A percentile compares a stretch with the other conserved stretches of the same genome.
Conservation (phyloP, 2,113 vertebrate species). For the Jaculus jaculus region DNA sequence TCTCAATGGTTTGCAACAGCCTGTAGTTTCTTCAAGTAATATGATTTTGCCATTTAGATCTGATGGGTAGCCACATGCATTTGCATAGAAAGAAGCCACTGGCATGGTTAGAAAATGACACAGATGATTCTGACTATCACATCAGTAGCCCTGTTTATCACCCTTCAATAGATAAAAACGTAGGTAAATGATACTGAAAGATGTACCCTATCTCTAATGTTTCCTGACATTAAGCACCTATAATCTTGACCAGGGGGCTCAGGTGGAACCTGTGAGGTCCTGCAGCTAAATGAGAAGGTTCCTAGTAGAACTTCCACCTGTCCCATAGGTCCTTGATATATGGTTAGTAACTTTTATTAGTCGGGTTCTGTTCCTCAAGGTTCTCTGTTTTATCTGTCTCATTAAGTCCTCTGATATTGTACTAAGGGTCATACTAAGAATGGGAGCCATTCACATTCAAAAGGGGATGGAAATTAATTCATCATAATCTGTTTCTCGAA, state of each 20-base stretch:
- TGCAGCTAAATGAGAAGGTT: background rate
- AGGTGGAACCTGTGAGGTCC: background rate
- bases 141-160: background rate
- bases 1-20: no score
- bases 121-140: background rate
- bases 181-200: background rate
- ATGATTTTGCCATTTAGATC: no score
- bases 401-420: background rate
- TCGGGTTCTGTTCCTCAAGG: background rate
- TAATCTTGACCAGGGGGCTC: background rate
- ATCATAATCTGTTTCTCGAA: background rate
- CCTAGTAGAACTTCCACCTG: background rate
- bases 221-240: background rate
- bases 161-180: background rate
- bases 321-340: background rate
- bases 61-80: no score
- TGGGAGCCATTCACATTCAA: background rate
- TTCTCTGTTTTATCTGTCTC: conserved; percentile 5
- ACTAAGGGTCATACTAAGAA: background rate
- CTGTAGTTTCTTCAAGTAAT: background rate
- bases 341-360: background rate
- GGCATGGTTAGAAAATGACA: background rate
- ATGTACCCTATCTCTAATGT: background rate
- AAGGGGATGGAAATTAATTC: background rate
- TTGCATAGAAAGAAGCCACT: background rate